Evolutionary conservation across 1,140 invertebrate genomes (phyloP).

Genomic region (Drosophila watanabei): DNA sequence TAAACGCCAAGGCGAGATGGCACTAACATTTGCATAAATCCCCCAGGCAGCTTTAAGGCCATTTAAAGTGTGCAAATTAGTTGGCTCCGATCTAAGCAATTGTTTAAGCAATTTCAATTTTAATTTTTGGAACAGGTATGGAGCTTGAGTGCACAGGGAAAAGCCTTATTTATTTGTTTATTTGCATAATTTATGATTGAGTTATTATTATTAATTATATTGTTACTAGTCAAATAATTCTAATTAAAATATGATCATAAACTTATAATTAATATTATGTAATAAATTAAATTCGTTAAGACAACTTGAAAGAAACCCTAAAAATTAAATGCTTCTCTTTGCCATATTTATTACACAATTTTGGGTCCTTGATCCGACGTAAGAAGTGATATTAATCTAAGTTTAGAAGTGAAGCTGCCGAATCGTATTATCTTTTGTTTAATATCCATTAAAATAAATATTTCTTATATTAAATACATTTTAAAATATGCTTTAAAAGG

Average conservation of each 20-base stretch:
- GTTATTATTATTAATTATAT: too few relatives aligned
- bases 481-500: not conserved
- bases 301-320: too few relatives aligned
- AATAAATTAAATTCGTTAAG: not conserved
- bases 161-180: not conserved
- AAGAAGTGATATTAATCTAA: too few relatives aligned
- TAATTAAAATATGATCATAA: not conserved
- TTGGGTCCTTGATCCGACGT: too few relatives aligned
- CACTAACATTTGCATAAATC: conserved; percentile 26
- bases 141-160: not conserved
- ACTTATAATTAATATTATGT: not conserved
- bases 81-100: conserved; percentile 20
- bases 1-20: conserved; percentile 8
- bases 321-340: too few relatives aligned
- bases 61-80: conserved; percentile 14
- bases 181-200: too few relatives aligned
- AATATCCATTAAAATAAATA: too few relatives aligned
- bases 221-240: too few relatives aligned
- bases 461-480: not conserved
- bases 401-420: too few relatives aligned
- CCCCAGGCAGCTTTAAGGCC: conserved; percentile 12
- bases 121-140: conserved; percentile 1
- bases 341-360: too few relatives aligned
- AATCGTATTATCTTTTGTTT: too few relatives aligned
- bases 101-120: conserved; percentile 19